phyloP scores from a whole-genome alignment of 2,797 vertebrate species.

The Characodon lateralis region DNA sequence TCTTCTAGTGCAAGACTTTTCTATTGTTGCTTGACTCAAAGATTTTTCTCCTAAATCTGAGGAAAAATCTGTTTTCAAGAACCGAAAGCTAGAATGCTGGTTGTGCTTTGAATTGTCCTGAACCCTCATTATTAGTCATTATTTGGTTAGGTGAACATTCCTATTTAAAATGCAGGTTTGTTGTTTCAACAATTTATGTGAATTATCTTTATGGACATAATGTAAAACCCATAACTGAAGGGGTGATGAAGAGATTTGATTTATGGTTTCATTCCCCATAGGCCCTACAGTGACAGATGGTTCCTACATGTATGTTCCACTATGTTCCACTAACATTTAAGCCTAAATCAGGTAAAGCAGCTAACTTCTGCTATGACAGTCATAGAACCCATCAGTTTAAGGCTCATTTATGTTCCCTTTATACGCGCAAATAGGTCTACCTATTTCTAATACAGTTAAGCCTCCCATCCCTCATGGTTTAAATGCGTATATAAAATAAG shows the following conservation, averaged over 20 bases:
- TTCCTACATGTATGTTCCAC: neutral
- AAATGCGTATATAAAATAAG: too few species aligned
- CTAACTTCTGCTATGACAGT: neutral
- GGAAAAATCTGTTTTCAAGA: neutral
- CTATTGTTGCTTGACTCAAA: neutral
- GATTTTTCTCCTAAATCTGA: neutral
- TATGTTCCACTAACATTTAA: neutral
- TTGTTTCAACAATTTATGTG: neutral
- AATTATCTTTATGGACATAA: neutral
- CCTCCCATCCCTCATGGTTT: neutral
- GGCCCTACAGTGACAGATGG: neutral
- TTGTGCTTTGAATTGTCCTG: neutral
- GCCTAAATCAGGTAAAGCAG: neutral
- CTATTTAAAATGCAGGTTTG: neutral
- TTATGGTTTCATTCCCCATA: neutral
- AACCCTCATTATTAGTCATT: neutral
- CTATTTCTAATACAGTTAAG: too few species aligned
- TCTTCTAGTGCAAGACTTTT: neutral
- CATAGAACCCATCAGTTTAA: neutral
- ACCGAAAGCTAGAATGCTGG: neutral
- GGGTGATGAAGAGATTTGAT: neutral
- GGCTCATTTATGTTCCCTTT: too few species aligned
- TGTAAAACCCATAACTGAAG: neutral
- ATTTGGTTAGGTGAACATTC: neutral
- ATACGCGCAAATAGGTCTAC: too few species aligned